phyloP scores from a whole-genome alignment of 2,888 invertebrate species.

The Aleiodes testaceus region DNA sequence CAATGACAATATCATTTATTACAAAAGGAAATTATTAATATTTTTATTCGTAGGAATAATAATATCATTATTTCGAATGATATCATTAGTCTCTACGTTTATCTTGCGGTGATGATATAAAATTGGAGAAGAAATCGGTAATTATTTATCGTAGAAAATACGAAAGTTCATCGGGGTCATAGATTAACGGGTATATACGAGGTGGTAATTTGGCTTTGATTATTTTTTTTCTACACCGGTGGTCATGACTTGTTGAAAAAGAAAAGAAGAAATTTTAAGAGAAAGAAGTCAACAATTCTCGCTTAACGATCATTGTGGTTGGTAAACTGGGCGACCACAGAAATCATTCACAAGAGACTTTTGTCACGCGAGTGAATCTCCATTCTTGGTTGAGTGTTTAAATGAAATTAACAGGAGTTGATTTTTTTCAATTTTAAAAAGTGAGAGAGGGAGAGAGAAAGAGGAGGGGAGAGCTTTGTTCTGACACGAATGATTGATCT shows the following conservation, averaged over 20 bases:
- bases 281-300: constrained; percentile 33
- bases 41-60: not conserved
- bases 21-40: not conserved
- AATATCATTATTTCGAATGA: not conserved
- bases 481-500: constrained; percentile 14
- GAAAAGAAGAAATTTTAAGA: not conserved
- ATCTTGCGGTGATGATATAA: not conserved
- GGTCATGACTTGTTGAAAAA: constrained; percentile 43
- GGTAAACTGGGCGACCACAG: constrained; percentile 33
- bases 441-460: constrained; percentile 11
- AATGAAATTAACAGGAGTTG: constrained; percentile 1
- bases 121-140: constrained; percentile 1
- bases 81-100: not conserved
- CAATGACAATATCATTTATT: not conserved
- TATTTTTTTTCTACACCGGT: constrained; percentile 6
- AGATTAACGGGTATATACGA: constrained; percentile 17
- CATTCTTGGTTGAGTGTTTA: constrained; percentile 1
- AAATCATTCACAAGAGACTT: constrained; percentile 27
- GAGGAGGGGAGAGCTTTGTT: not conserved
- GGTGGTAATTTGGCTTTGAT: constrained; percentile 18
- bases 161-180: constrained; percentile 16
- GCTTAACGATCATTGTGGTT: constrained; percentile 42
- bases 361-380: constrained; percentile 30
- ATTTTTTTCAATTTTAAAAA: not conserved
- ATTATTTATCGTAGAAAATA: constrained; percentile 7